Conservation (phyloP, 2,113 vertebrate species). For the Apteryx mantelli region DNA sequence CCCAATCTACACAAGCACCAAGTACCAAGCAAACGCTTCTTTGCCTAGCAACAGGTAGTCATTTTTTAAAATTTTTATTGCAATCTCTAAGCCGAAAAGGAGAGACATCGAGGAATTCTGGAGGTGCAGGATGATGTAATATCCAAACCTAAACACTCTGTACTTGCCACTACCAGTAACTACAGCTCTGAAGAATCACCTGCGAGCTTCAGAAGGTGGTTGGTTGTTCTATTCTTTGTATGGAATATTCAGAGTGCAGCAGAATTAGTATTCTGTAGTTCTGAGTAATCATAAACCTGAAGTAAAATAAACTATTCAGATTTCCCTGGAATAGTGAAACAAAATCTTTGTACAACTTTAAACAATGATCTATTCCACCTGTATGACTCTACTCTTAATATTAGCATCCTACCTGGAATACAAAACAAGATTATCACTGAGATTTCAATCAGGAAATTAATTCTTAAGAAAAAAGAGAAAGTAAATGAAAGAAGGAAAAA, state of each 20-base stretch:
- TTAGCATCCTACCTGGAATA: not conserved
- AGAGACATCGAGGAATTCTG: not conserved
- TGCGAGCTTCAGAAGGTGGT: not conserved
- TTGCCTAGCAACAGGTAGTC: not conserved
- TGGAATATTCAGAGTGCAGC: not conserved
- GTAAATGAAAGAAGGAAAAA: not conserved
- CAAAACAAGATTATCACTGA: conserved; percentile 3
- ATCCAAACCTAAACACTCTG: not conserved
- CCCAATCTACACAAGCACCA: not conserved
- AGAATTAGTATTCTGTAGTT: not conserved
- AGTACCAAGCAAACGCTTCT: not conserved
- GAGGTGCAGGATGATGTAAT: not conserved
- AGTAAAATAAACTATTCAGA: not conserved
- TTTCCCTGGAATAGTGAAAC: not conserved
- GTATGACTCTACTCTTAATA: not conserved
- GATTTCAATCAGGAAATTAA: conserved; percentile 31
- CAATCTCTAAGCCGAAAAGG: not conserved
- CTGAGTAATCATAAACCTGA: not conserved
- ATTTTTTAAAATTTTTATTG: not conserved
- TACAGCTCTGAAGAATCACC: not conserved
- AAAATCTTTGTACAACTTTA: not conserved
- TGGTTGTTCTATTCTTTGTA: not conserved
- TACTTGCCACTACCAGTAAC: not conserved
- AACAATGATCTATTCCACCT: not conserved
- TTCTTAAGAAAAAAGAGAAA: conserved; percentile 32